Base-by-base conservation (phyloP, 1,140 invertebrate genomes). In the Pristionchus pacificus region DNA sequence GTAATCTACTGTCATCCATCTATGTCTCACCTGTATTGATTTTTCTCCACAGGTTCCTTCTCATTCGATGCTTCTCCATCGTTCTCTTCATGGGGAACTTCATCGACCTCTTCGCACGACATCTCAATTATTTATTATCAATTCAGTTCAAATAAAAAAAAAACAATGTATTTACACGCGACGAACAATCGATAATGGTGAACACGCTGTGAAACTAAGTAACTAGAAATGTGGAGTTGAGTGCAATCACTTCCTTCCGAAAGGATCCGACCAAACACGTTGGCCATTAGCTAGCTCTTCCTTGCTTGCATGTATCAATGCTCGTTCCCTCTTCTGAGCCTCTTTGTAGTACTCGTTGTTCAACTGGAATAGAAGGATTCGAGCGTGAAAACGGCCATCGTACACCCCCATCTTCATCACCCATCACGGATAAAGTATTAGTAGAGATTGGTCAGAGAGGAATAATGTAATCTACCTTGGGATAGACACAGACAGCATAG, bases 261-360 rank as follows among this genome's bases (percentile, higher is more conserved):
- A 76, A 14, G 74, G 74, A 63, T 75, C 74, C 30, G 61, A 57
- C 74, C 74, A 75, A 2, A 72, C 70, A 55, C 61, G 59, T 38
- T 75, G 74, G 1, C 49, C 32, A 24, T 68, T 58, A 32, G 74
- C 74, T 33, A 70, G 58, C 27, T 75, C 67, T 65, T 75, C 74
- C 1, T 71, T 60, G 2, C 71, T 69, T 14, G 71, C 68, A 31
- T 68, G 55, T n/a, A 74, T 28, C 57, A 64, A 3, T 2, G 74
- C 70, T 31, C 74, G 60, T 63, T 73, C 68, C 58, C 69, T 60
- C 31, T 61, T 60, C 59, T 75, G 74, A 2, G 59, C 70, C 19
- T 74, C 58, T 57, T 75, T 69, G 60, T 75, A 75, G 59, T 75
- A 75, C n/a, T 75, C 71, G 15, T 49, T 49, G 38, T 49, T 49